phyloP scores from a whole-genome alignment of 2,113 vertebrate genomes.

The Micromys minutus region DNA sequence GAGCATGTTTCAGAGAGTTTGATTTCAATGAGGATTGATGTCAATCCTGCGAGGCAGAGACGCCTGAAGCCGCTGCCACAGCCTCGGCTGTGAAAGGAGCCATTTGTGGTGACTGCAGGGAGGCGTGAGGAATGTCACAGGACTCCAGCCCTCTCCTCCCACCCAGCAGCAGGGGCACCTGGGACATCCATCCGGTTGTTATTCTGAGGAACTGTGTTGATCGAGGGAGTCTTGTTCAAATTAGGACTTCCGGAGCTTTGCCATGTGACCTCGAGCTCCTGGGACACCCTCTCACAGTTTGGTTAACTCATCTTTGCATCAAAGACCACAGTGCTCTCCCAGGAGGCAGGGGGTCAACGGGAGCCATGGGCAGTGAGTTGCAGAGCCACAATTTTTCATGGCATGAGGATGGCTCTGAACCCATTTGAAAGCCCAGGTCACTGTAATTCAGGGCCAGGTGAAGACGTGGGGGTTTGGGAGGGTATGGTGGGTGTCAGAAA shows the following conservation, averaged over 20 bases:
- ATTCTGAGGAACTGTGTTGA: background rate
- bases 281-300: background rate
- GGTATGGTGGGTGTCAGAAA: background rate
- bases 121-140: background rate
- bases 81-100: conserved; percentile 15
- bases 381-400: background rate
- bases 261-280: background rate
- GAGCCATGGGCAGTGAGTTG: background rate
- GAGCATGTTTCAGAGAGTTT: conserved; percentile 83
- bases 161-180: background rate
- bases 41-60: conserved; percentile 71
- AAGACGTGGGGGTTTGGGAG: background rate
- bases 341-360: background rate
- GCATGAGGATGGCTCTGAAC: background rate
- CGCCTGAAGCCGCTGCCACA: conserved; percentile 14
- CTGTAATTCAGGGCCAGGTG: background rate
- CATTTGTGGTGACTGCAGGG: background rate
- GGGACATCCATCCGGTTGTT: background rate
- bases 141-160: accelerated
- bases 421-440: background rate
- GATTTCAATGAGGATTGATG: conserved; percentile 85
- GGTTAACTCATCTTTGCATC: background rate
- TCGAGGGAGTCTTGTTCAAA: background rate
- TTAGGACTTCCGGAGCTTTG: background rate
- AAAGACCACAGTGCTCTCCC: background rate